Evolutionary conservation across 2,888 invertebrate species (phyloP).

Genomic region (Hylaea fasciaria): DNA sequence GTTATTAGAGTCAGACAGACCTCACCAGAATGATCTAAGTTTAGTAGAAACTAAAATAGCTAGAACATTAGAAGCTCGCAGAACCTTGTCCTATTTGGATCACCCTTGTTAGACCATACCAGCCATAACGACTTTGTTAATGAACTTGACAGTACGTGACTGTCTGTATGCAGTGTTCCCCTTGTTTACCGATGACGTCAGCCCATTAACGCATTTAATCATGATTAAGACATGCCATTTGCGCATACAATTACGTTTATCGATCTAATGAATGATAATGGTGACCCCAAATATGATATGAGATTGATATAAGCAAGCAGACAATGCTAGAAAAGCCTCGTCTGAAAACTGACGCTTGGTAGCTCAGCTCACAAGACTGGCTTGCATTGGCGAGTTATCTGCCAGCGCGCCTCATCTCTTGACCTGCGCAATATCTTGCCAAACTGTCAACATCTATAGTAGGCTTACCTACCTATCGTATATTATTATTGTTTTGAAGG

Average conservation of each 20-base stretch:
- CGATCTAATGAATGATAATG: neutral
- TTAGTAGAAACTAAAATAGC: too few relatives aligned
- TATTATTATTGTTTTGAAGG: constrained; percentile 5
- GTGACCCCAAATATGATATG: too few relatives aligned
- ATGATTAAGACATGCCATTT: constrained; percentile 16
- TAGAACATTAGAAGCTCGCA: too few relatives aligned
- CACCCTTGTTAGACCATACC: neutral
- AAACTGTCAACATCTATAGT: neutral
- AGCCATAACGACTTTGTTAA: constrained; percentile 7
- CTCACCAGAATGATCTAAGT: too few relatives aligned
- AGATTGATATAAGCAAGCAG: too few relatives aligned
- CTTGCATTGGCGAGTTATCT: too few relatives aligned
- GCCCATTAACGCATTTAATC: constrained; percentile 9
- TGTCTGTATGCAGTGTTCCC: constrained; percentile 11
- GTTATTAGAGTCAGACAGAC: too few relatives aligned
- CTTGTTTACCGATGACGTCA: constrained; percentile 21
- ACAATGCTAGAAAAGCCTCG: too few relatives aligned
- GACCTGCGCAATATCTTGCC: constrained; percentile 2
- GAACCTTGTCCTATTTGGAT: constrained; percentile 5
- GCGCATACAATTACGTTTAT: neutral
- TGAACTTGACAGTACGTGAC: constrained; percentile 28
- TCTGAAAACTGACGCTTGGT: too few relatives aligned
- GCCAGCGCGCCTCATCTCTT: neutral
- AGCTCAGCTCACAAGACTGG: too few relatives aligned
- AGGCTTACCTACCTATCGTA: too few relatives aligned